Evolutionary conservation across 2,888 invertebrate species (phyloP).

Genomic region (Eurytoma californica): DNA sequence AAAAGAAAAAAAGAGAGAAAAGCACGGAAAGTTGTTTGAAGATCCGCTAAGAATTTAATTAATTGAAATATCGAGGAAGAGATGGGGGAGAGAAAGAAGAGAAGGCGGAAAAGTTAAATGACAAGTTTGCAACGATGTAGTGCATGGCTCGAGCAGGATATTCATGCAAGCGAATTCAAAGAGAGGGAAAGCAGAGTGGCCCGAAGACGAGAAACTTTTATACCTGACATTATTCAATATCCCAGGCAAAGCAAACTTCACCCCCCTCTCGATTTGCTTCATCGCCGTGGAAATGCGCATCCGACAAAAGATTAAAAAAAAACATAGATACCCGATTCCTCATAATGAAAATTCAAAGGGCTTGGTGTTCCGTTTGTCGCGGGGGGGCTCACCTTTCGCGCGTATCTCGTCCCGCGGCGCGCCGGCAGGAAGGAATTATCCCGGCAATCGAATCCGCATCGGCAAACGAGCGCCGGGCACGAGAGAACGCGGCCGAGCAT

Average conservation of each 20-base stretch:
- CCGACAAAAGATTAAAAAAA: slow-evolving; percentile 54
- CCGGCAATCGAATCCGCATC: slow-evolving; percentile 39
- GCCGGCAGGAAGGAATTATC: slow-evolving; percentile 37
- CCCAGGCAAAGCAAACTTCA: slow-evolving; percentile 43
- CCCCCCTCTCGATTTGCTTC: slow-evolving; percentile 19
- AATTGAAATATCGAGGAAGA: slow-evolving; percentile 42
- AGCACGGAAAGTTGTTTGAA: slow-evolving; percentile 4
- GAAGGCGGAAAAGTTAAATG: slow-evolving; percentile 48
- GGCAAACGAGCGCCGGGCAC: slow-evolving; percentile 37
- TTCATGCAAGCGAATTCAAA: slow-evolving; percentile 45
- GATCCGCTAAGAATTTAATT: slow-evolving; percentile 30
- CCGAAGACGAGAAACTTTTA: slow-evolving; percentile 46
- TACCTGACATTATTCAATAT: slow-evolving; percentile 52
- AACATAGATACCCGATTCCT: not conserved
- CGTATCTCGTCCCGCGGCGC: not conserved
- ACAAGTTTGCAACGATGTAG: slow-evolving; percentile 39
- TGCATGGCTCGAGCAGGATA: slow-evolving; percentile 20
- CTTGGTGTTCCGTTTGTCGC: slow-evolving; percentile 1
- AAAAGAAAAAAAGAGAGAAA: not conserved
- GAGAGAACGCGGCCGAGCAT: slow-evolving; percentile 29
- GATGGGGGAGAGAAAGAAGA: not conserved
- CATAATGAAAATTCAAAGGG: slow-evolving; percentile 48
- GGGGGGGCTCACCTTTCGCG: not conserved
- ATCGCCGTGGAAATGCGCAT: slow-evolving; percentile 30
- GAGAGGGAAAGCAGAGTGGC: not conserved